Conservation (phyloP, 2,797 vertebrate genomes). For the Spinus olivaceus region DNA sequence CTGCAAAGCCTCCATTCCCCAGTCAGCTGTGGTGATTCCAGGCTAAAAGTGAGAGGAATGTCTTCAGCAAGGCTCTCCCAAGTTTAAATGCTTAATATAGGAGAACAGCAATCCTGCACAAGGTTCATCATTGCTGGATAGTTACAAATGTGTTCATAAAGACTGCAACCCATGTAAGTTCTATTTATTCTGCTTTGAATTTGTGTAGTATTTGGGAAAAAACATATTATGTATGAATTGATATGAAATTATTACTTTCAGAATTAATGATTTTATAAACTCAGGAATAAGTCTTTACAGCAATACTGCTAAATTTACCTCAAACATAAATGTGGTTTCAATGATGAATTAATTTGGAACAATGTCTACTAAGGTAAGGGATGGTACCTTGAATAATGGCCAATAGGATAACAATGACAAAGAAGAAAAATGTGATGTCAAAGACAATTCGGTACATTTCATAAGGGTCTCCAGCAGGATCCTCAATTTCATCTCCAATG, state of each 20-base stretch:
- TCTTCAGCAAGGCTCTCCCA: not conserved
- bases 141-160: not conserved
- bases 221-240: not conserved
- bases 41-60: not conserved
- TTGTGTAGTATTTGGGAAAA: not conserved
- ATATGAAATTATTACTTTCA: not conserved
- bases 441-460: constrained; percentile 98
- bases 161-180: not conserved
- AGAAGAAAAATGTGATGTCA: constrained; percentile 99
- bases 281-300: not conserved
- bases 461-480: constrained; percentile 96
- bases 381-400: constrained; percentile 95
- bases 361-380: not conserved
- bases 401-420: constrained; percentile 97
- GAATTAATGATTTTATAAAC: not conserved
- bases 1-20: not conserved
- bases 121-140: not conserved
- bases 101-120: not conserved
- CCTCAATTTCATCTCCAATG: constrained; percentile 99
- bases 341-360: not conserved
- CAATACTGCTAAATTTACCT: not conserved
- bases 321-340: not conserved
- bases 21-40: not conserved
- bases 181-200: not conserved
- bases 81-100: not conserved